phyloP scores from a whole-genome alignment of 2,113 vertebrate genomes.

The Python bivittatus region DNA sequence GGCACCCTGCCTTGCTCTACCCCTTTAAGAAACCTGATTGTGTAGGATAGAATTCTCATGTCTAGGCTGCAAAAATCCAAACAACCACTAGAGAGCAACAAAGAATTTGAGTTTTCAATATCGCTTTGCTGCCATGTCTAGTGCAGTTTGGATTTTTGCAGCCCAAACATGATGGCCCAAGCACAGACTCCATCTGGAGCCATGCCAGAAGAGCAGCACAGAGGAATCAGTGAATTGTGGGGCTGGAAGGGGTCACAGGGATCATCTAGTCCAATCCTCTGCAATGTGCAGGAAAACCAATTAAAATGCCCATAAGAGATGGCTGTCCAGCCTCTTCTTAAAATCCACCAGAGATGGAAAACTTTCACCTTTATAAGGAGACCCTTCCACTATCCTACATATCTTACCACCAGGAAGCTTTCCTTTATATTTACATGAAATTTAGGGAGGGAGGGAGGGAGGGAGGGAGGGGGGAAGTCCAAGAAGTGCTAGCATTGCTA shows the following conservation, averaged over 20 bases:
- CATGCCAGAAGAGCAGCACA: not conserved
- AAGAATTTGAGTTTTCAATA: not conserved
- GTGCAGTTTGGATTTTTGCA: not conserved
- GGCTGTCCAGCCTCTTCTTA: not conserved
- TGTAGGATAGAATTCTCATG: not conserved
- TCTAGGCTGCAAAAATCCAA: not conserved
- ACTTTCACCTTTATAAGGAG: not conserved
- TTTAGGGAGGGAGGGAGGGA: not conserved
- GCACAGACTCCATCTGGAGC: not conserved
- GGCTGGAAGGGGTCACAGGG: not conserved
- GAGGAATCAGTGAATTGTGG: not conserved
- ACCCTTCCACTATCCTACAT: not conserved
- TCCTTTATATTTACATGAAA: not conserved
- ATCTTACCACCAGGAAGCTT: not conserved
- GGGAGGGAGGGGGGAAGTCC: too few relatives aligned
- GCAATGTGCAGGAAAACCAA: not conserved
- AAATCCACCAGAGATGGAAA: not conserved
- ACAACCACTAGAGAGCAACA: not conserved
- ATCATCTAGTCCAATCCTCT: not conserved
- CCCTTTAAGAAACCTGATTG: not conserved
- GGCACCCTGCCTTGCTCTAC: not conserved
- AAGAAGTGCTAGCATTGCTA: not conserved
- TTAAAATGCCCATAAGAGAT: not conserved
- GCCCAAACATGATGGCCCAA: not conserved
- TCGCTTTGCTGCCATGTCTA: not conserved